Conservation (phyloP, 2,797 vertebrate genomes). For the Alosa sapidissima region DNA sequence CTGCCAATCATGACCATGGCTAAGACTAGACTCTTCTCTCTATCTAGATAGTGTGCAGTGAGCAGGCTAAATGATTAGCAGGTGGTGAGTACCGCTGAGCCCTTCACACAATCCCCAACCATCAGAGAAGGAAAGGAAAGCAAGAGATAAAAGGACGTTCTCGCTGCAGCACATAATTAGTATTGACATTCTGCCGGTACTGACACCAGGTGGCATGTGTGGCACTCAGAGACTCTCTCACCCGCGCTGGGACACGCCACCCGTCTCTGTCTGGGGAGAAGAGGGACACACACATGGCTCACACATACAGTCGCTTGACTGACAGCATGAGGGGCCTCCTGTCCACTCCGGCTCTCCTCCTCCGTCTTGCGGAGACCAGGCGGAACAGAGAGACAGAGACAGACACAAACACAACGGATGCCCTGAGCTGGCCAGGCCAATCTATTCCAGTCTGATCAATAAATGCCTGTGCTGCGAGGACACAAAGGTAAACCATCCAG, state of each 20-base stretch:
- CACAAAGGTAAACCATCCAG: conserved; percentile 11
- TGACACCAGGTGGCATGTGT: conserved; percentile 18
- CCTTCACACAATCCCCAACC: not conserved
- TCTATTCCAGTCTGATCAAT: conserved; percentile 13
- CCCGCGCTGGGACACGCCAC: not conserved
- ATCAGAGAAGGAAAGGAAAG: not conserved
- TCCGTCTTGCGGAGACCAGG: not conserved
- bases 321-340: not conserved
- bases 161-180: not conserved
- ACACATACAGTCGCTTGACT: not conserved
- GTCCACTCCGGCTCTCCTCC: not conserved
- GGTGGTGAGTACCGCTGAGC: not conserved
- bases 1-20: not conserved
- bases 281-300: not conserved
- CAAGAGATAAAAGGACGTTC: not conserved
- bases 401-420: conserved; percentile 1
- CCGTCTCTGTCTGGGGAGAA: not conserved
- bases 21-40: not conserved
- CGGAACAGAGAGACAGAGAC: not conserved
- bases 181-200: conserved; percentile 3
- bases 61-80: not conserved
- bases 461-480: not conserved
- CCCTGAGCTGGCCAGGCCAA: not conserved
- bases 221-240: not conserved
- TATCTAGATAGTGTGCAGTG: not conserved